phyloP scores from a whole-genome alignment of 2,113 vertebrate species.

The Myiagra hebetior region DNA sequence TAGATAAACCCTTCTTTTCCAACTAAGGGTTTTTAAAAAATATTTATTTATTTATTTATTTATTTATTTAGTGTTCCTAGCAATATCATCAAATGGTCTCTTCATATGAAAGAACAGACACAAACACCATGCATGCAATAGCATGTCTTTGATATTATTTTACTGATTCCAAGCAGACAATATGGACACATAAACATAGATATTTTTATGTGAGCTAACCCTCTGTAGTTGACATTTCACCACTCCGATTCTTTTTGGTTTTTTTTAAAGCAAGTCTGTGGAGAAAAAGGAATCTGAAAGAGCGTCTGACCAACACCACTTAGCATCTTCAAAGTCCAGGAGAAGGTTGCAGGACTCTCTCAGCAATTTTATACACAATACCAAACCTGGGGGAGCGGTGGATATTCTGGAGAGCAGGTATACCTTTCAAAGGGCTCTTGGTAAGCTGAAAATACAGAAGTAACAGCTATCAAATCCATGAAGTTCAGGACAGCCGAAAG shows the following conservation, averaged over 20 bases:
- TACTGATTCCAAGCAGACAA: neutral
- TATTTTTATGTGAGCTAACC: neutral
- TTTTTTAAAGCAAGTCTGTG: neutral
- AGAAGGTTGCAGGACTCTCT: neutral
- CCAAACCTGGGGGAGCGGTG: neutral
- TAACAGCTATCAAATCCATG: neutral
- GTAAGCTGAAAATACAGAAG: neutral
- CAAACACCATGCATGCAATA: neutral
- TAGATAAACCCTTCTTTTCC: neutral
- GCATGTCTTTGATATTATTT: neutral
- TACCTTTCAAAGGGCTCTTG: neutral
- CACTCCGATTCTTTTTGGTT: neutral
- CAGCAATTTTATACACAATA: neutral
- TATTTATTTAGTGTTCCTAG: neutral
- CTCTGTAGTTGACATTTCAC: neutral
- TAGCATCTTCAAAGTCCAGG: neutral
- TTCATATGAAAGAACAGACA: neutral
- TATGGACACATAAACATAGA: neutral
- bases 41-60: neutral
- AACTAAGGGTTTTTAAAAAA: accelerated
- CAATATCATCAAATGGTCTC: neutral
- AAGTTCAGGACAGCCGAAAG: neutral
- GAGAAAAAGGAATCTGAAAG: neutral
- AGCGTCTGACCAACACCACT: neutral
- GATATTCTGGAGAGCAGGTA: neutral